Evolutionary conservation across 2,888 invertebrate species (phyloP).

Genomic region (Eupithecia vulgata): DNA sequence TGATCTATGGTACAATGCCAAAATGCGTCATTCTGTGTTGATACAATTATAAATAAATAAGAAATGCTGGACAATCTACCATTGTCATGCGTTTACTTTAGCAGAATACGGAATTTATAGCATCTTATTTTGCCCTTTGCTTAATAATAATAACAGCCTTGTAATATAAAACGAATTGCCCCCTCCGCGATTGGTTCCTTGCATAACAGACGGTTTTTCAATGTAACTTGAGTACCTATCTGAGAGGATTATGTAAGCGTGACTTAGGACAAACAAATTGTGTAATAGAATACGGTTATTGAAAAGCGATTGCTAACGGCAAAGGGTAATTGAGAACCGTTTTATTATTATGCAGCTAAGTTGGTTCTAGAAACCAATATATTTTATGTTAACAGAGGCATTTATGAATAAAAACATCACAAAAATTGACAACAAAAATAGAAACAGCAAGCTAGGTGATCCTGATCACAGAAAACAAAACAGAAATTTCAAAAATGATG

Average conservation of each 20-base stretch:
- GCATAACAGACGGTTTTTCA: conserved; percentile 38
- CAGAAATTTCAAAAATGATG: too few relatives aligned
- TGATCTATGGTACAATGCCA: too few relatives aligned
- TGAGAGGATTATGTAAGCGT: conserved; percentile 24
- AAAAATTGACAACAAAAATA: background rate
- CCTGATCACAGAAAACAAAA: too few relatives aligned
- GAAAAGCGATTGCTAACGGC: conserved; percentile 14
- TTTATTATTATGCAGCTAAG: background rate
- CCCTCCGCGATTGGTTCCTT: conserved; percentile 40
- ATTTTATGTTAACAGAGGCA: background rate
- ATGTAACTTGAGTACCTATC: conserved; percentile 23
- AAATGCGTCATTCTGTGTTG: too few relatives aligned
- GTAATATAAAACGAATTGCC: conserved; percentile 42
- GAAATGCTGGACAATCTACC: too few relatives aligned
- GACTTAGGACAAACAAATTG: conserved; percentile 35
- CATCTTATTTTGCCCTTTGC: conserved; percentile 21
- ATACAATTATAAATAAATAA: too few relatives aligned
- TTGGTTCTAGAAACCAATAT: background rate
- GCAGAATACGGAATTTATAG: background rate
- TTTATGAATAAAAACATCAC: background rate
- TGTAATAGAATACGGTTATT: conserved; percentile 25
- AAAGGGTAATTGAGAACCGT: conserved; percentile 9
- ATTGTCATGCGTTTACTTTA: too few relatives aligned
- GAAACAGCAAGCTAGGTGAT: too few relatives aligned
- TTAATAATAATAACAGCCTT: conserved; percentile 25